Percentiles rank a stretch among this genome's conserved stretches.
Evolutionary conservation across 2,888 invertebrate species (phyloP).

Genomic region (Chouioia cunea): DNA sequence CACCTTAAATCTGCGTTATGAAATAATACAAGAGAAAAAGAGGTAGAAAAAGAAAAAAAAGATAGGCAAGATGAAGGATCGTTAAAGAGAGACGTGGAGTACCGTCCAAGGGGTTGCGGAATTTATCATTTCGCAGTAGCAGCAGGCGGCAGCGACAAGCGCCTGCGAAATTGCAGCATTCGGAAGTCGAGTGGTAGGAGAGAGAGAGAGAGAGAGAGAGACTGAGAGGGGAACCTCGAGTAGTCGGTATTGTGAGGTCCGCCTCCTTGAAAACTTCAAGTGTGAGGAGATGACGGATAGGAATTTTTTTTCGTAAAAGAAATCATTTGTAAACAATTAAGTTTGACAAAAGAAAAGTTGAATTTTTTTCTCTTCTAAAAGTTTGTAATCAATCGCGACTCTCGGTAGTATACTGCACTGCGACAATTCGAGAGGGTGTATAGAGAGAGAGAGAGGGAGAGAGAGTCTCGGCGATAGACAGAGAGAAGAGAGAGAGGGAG

Average conservation of each 20-base stretch:
- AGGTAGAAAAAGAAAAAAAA: too few species aligned
- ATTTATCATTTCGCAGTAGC: conserved; percentile 62
- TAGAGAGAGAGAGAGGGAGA: too few species aligned
- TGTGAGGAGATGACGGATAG: background rate
- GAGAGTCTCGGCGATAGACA: too few species aligned
- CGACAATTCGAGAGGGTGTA: conserved; percentile 62
- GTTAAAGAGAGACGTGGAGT: conserved; percentile 14
- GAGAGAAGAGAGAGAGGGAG: too few species aligned
- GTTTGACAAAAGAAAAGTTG: too few species aligned
- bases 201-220: background rate
- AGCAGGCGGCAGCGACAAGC: conserved; percentile 55
- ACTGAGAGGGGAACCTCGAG: conserved; percentile 7
- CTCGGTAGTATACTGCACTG: conserved; percentile 60
- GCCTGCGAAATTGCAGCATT: conserved; percentile 64
- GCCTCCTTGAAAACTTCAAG: conserved; percentile 40
- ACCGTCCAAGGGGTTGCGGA: conserved; percentile 53
- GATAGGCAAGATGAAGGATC: background rate
- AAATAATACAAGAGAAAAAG: too few species aligned
- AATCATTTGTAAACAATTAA: too few species aligned
- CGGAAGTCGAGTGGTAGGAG: conserved; percentile 56
- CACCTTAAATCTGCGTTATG: too few species aligned
- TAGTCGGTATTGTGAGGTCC: conserved; percentile 26
- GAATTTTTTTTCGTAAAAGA: too few species aligned
- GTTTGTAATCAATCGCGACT: conserved; percentile 43
- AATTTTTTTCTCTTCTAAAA: too few species aligned